Conservation (phyloP, 2,888 invertebrate species). For the Philereme transversata region DNA sequence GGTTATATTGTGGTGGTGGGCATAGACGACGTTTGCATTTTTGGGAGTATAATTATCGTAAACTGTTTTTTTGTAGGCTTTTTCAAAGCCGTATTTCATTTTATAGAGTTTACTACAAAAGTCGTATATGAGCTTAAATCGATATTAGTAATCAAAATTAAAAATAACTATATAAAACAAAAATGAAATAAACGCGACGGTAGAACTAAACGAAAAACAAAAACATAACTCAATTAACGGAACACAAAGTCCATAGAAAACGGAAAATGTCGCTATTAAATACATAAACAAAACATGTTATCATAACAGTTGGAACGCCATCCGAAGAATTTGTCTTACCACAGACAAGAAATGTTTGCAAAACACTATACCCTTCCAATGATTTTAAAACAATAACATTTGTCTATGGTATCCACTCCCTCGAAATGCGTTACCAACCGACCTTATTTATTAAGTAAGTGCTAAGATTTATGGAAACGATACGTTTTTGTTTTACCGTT, state of each 20-base stretch:
- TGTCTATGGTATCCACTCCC: conserved; percentile 47
- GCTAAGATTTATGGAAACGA: conserved; percentile 77
- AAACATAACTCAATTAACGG: conserved; percentile 62
- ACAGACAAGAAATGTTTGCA: conserved; percentile 75
- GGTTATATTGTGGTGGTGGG: conserved; percentile 21
- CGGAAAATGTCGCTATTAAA: conserved; percentile 74
- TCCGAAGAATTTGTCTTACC: conserved; percentile 76
- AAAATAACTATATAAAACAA: conserved; percentile 31
- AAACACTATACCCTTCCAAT: conserved; percentile 74
- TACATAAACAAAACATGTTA: conserved; percentile 81
- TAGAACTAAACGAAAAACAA: conserved; percentile 39
- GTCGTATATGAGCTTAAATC: conserved; percentile 46
- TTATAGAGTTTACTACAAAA: conserved; percentile 35
- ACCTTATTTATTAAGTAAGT: conserved; percentile 68
- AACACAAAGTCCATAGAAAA: conserved; percentile 65
- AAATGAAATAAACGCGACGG: conserved; percentile 21
- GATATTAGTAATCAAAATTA: conserved; percentile 25
- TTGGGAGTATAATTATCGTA: background rate
- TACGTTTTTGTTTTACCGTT: conserved; percentile 78
- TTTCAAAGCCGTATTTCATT: background rate
- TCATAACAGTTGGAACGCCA: conserved; percentile 76
- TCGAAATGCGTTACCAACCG: conserved; percentile 62
- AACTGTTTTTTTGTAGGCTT: background rate
- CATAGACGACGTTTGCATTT: conserved; percentile 46
- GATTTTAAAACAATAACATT: conserved; percentile 73